Percentiles rank a stretch among this genome's conserved stretches.
These are phyloP conservation scores for Periophthalmus modestus DNA, from an alignment of 2,113 vertebrate genomes.

Conservation along the genomic window DNA sequence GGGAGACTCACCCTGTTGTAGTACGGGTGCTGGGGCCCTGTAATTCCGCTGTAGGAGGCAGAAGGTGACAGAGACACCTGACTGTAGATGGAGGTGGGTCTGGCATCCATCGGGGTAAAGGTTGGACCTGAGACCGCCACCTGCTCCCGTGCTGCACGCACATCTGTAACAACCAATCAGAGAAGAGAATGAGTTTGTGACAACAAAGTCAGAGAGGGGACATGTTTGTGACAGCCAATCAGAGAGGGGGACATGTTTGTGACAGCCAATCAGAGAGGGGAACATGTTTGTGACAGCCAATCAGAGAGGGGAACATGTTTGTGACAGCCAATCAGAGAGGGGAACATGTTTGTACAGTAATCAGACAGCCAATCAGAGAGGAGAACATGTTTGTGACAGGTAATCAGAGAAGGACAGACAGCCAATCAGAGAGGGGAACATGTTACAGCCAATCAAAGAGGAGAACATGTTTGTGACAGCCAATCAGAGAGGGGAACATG, in stretches of 20 bases:
- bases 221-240: too few relatives aligned
- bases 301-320: too few relatives aligned
- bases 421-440: too few relatives aligned
- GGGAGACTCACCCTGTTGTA: constrained; percentile 77
- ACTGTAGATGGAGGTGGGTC: constrained; percentile 86
- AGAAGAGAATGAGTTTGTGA: neutral
- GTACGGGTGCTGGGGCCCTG: constrained; percentile 93
- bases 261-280: neutral
- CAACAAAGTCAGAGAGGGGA: too few relatives aligned
- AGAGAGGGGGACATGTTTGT: too few relatives aligned
- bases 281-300: neutral
- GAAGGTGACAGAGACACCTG: constrained; percentile 91
- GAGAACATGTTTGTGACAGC: too few relatives aligned
- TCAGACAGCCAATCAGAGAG: too few relatives aligned
- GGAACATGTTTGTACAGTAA: too few relatives aligned
- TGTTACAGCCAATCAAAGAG: too few relatives aligned
- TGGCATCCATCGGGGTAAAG: constrained; percentile 83
- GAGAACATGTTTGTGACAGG: too few relatives aligned
- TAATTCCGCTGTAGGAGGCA: constrained; percentile 88
- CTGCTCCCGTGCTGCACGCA: constrained; percentile 94
- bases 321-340: too few relatives aligned
- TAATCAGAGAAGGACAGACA: neutral
- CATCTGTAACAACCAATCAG: constrained; percentile 74
- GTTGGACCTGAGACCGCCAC: constrained; percentile 87
- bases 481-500: too few relatives aligned